These are phyloP conservation scores for Ophthalmolycus amberensis DNA, from an alignment of 2,113 vertebrate species.

Conservation along the genomic window DNA sequence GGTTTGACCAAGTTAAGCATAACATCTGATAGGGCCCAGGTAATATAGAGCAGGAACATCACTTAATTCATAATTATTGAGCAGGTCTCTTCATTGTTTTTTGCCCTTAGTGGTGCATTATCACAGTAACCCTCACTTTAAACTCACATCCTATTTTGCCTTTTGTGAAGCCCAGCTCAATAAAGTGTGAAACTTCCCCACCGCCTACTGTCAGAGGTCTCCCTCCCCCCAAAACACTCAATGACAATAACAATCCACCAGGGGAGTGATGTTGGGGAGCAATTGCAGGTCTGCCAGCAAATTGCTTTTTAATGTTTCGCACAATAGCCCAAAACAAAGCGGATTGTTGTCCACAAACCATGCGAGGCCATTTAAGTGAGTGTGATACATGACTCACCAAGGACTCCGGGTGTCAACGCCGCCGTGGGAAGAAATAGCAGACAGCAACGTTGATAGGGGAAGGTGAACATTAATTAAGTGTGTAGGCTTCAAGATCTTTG, in stretches of 20 bases:
- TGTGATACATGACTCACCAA: conserved; percentile 89
- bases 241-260: conserved; percentile 79
- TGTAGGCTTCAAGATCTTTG: conserved; percentile 21
- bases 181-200: conserved; percentile 71
- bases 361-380: conserved; percentile 89
- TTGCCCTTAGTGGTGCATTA: conserved; percentile 20
- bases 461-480: conserved; percentile 54
- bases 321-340: conserved; percentile 87
- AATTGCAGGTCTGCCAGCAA: conserved; percentile 81
- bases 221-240: conserved; percentile 53
- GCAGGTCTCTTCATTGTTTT: not conserved
- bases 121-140: conserved; percentile 37
- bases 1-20: not conserved
- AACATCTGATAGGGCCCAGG: not conserved
- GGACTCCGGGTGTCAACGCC: conserved; percentile 82
- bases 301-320: conserved; percentile 87
- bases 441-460: conserved; percentile 25
- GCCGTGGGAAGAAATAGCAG: conserved; percentile 54
- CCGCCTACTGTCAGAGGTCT: conserved; percentile 54
- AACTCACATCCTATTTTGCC: conserved; percentile 50
- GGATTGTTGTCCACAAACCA: conserved; percentile 89
- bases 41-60: not conserved
- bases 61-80: conserved; percentile 1
- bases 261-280: conserved; percentile 72
- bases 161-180: conserved; percentile 69